phyloP scores from a whole-genome alignment of 2,888 invertebrate species.

The Xestia c-nigrum region DNA sequence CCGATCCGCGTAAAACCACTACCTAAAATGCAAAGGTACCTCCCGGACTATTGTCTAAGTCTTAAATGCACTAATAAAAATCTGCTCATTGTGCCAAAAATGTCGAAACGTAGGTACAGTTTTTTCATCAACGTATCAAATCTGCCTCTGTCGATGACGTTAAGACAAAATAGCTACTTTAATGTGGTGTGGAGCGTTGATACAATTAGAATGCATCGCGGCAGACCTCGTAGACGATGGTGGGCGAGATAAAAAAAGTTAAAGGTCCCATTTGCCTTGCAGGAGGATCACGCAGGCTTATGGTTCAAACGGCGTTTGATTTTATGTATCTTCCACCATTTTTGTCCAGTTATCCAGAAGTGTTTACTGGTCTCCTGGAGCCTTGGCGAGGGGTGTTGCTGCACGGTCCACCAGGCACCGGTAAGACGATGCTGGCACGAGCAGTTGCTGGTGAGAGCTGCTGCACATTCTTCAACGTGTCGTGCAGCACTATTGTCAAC shows the following conservation, averaged over 20 bases:
- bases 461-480: slow-evolving; percentile 97
- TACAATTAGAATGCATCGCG: not conserved
- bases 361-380: slow-evolving; percentile 92
- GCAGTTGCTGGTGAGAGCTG: slow-evolving; percentile 95
- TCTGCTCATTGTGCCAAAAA: not conserved
- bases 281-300: not conserved
- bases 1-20: too few species aligned
- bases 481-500: slow-evolving; percentile 96
- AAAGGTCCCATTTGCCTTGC: not conserved
- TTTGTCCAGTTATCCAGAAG: slow-evolving; percentile 91
- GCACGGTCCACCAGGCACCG: slow-evolving; percentile 93
- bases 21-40: too few species aligned
- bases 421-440: slow-evolving; percentile 97
- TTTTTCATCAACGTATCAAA: not conserved
- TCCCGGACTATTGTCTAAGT: too few species aligned
- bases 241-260: not conserved
- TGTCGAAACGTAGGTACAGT: not conserved
- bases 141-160: not conserved
- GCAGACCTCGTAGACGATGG: not conserved
- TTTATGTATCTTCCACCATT: not conserved
- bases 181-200: not conserved
- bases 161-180: not conserved
- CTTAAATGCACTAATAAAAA: not conserved
- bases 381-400: slow-evolving; percentile 96
- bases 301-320: not conserved